A percentile compares a stretch with the other conserved stretches of the same genome.
phyloP scores from a whole-genome alignment of 2,888 invertebrate genomes.

The Ectemnius lituratus region DNA sequence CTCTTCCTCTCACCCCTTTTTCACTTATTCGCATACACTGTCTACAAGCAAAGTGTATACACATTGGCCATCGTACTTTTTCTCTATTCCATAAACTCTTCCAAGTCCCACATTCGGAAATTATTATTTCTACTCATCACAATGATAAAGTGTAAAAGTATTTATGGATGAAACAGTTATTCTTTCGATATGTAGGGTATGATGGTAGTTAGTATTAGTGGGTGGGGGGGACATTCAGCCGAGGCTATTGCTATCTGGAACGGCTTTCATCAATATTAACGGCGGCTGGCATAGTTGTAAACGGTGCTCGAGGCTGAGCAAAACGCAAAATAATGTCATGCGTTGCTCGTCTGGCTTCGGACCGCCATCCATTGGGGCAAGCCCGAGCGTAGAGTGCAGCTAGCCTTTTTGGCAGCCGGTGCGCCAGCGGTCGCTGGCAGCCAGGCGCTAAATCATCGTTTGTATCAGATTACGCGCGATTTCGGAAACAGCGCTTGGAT shows the following conservation, averaged over 20 bases:
- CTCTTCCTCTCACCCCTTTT: neutral
- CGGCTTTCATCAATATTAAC: slow-evolving; percentile 62
- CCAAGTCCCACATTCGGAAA: neutral
- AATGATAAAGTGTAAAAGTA: too few species aligned
- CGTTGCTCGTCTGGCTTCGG: slow-evolving; percentile 16
- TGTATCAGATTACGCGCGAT: slow-evolving; percentile 55
- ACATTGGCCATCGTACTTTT: neutral
- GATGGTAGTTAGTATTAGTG: neutral
- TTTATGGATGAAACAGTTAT: too few species aligned
- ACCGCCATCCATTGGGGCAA: slow-evolving; percentile 1
- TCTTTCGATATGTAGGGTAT: neutral
- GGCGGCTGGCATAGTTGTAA: slow-evolving; percentile 46
- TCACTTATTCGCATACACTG: too few species aligned
- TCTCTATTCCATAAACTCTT: neutral
- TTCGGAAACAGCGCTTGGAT: slow-evolving; percentile 48
- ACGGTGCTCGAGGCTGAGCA: slow-evolving; percentile 39
- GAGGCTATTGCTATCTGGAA: slow-evolving; percentile 15
- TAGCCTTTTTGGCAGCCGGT: slow-evolving; percentile 20
- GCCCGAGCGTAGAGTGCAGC: too few species aligned
- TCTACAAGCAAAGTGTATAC: neutral
- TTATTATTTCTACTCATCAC: too few species aligned
- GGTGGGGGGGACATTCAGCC: too few species aligned
- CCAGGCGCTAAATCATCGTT: slow-evolving; percentile 53
- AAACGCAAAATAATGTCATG: slow-evolving; percentile 56
- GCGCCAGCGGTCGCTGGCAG: slow-evolving; percentile 18